Conservation (phyloP, 2,888 invertebrate genomes). For the Pardosa pseudoannulata region DNA sequence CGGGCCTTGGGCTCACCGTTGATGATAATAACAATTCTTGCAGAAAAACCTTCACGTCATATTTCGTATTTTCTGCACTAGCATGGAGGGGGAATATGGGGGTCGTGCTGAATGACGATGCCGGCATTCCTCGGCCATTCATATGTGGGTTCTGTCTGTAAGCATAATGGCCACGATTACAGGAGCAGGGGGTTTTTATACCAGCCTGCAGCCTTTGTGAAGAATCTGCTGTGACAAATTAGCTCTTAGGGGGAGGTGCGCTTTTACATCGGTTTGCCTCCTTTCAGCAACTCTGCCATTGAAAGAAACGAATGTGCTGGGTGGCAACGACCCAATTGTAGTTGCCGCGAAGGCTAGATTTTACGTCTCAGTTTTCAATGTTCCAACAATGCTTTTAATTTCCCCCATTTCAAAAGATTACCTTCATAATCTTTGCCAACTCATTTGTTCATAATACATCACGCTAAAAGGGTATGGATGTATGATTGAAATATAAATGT, state of each 20-base stretch:
- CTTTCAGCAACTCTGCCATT: neutral
- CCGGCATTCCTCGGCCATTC: slow-evolving; percentile 56
- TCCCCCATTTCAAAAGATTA: too few relatives aligned
- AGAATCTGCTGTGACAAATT: slow-evolving; percentile 66
- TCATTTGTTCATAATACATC: too few relatives aligned
- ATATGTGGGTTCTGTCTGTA: slow-evolving; percentile 28
- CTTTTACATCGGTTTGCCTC: slow-evolving; percentile 8
- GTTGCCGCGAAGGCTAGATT: too few relatives aligned
- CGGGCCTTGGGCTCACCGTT: neutral
- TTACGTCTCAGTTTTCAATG: too few relatives aligned
- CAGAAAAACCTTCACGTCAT: slow-evolving; percentile 10
- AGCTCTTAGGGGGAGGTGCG: slow-evolving; percentile 46
- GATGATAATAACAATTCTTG: slow-evolving; percentile 15
- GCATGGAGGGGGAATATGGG: neutral
- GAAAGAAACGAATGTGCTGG: neutral
- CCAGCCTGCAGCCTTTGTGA: slow-evolving; percentile 35
- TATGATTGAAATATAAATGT: too few relatives aligned
- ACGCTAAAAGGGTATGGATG: too few relatives aligned
- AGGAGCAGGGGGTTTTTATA: slow-evolving; percentile 44
- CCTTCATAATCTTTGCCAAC: too few relatives aligned
- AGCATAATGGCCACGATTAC: slow-evolving; percentile 61
- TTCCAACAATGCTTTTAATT: too few relatives aligned
- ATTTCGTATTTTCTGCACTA: neutral
- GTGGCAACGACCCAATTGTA: neutral
- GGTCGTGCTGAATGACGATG: slow-evolving; percentile 23